Percentiles rank a stretch among this genome's conserved stretches.
These are phyloP conservation scores for Dendroctonus valens DNA, from an alignment of 1,140 invertebrate genomes.

Conservation along the genomic window DNA sequence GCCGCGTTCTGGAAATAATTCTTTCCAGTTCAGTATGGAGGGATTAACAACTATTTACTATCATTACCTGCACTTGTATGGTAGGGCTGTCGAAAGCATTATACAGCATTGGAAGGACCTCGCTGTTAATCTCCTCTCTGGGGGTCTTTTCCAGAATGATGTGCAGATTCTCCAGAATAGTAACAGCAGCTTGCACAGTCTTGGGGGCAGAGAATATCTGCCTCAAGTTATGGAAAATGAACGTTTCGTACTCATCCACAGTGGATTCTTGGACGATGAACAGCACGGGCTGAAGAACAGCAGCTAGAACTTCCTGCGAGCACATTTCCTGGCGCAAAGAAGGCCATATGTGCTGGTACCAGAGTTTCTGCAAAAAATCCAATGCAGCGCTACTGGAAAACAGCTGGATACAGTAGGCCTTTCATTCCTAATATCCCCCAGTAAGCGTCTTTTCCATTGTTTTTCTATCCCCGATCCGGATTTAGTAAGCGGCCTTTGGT, in stretches of 20 bases:
- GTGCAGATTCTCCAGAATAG: constrained; percentile 88
- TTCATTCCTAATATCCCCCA: no score
- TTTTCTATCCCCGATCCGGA: no score
- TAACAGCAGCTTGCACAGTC: constrained; percentile 87
- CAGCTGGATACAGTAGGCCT: no score
- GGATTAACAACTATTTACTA: no score
- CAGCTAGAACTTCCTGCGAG: constrained; percentile 81
- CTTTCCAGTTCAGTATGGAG: no score
- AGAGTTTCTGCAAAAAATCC: constrained; percentile 75
- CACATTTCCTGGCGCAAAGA: constrained; percentile 82
- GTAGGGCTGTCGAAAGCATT: constrained; percentile 86
- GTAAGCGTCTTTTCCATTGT: no score
- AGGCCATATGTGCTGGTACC: constrained; percentile 93
- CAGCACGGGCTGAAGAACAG: constrained; percentile 85
- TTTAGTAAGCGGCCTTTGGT: no score
- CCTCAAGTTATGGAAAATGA: constrained; percentile 81
- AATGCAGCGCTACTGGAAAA: no score
- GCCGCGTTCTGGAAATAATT: constrained; percentile 71
- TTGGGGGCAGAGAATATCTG: constrained; percentile 66
- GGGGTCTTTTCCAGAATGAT: constrained; percentile 86
- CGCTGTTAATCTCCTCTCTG: constrained; percentile 72
- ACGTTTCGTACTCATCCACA: constrained; percentile 77
- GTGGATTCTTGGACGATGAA: constrained; percentile 83
- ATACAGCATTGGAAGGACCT: constrained; percentile 87
- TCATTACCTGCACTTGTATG: constrained; percentile 85